These are phyloP conservation scores for Sphecodes monilicornis DNA, from an alignment of 2,888 invertebrate genomes.

Conservation along the genomic window DNA sequence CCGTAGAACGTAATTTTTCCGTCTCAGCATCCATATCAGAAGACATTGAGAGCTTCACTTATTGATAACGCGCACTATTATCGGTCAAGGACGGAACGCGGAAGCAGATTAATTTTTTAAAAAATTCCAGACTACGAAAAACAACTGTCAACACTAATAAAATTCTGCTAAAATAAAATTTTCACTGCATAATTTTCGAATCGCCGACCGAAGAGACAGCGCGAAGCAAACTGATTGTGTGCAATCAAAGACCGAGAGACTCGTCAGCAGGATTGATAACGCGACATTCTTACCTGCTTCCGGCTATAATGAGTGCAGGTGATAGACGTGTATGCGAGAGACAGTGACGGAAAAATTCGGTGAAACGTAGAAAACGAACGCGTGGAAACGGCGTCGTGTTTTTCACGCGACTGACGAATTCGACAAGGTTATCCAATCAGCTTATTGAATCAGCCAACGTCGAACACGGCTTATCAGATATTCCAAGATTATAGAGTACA, in stretches of 20 bases:
- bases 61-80: slow-evolving; percentile 26
- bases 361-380: neutral
- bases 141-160: neutral
- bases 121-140: neutral
- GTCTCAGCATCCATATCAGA: slow-evolving; percentile 16
- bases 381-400: slow-evolving; percentile 50
- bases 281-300: neutral
- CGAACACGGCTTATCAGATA: slow-evolving; percentile 71
- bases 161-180: no score
- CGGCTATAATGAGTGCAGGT: neutral
- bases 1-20: neutral
- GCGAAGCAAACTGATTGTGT: neutral
- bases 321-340: neutral
- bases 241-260: neutral
- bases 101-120: neutral
- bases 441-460: slow-evolving; percentile 17
- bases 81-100: neutral
- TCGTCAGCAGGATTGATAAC: neutral
- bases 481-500: slow-evolving; percentile 77
- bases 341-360: neutral
- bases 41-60: slow-evolving; percentile 20
- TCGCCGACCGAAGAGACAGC: neutral
- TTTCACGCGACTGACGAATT: slow-evolving; percentile 62
- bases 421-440: slow-evolving; percentile 48
- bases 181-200: neutral